Conservation (phyloP, 2,113 vertebrate genomes). For the Cercopithecus mona region DNA sequence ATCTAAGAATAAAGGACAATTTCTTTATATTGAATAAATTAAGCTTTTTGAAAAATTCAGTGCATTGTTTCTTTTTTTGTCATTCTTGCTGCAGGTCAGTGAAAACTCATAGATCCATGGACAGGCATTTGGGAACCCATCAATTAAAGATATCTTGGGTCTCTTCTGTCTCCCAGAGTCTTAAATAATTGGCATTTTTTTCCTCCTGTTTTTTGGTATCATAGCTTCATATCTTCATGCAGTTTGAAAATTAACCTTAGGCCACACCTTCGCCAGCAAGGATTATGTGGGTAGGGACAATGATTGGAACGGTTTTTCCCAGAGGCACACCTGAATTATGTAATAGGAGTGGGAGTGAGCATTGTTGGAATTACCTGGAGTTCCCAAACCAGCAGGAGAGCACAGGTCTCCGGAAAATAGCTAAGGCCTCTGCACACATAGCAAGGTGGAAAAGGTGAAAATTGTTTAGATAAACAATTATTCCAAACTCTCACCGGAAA, state of each 20-base stretch:
- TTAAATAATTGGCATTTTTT: background rate
- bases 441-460: background rate
- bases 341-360: background rate
- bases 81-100: background rate
- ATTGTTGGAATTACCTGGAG: background rate
- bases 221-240: background rate
- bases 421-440: background rate
- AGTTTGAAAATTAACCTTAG: slow-evolving; percentile 40
- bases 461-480: background rate
- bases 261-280: background rate
- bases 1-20: background rate
- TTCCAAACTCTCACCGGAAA: background rate
- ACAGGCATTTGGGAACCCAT: background rate
- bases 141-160: background rate
- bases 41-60: background rate
- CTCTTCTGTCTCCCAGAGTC: background rate
- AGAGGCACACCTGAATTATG: slow-evolving; percentile 54
- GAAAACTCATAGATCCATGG: background rate
- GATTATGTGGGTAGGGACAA: background rate
- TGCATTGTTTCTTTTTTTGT: background rate
- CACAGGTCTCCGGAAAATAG: background rate
- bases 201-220: background rate
- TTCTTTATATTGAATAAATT: background rate
- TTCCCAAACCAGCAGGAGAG: background rate
- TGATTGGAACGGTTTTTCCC: background rate